Conservation (phyloP, 2,113 vertebrate genomes). For the Sinocyclocheilus anshuiensis region DNA sequence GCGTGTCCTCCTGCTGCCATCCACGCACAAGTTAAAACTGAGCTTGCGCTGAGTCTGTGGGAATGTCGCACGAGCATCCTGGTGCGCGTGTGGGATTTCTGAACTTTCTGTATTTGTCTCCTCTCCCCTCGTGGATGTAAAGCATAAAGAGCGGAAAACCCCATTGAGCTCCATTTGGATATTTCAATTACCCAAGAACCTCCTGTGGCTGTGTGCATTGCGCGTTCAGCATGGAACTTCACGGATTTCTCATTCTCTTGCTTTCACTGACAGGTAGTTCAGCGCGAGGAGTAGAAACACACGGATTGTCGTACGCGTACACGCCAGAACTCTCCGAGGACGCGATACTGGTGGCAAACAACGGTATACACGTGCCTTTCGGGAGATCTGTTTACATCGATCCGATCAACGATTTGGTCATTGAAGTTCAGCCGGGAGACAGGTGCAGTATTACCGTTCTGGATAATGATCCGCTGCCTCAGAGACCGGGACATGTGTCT, state of each 20-base stretch:
- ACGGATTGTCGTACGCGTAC: constrained; percentile 74
- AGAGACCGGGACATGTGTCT: constrained; percentile 85
- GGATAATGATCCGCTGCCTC: constrained; percentile 58
- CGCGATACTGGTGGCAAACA: constrained; percentile 85
- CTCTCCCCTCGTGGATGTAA: constrained; percentile 53
- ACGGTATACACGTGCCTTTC: constrained; percentile 87
- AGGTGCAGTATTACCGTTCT: constrained; percentile 86
- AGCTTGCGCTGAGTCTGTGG: constrained; percentile 62
- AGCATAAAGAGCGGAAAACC: background rate
- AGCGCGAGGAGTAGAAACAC: constrained; percentile 63
- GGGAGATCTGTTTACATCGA: constrained; percentile 89
- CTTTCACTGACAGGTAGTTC: constrained; percentile 64
- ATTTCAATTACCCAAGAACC: background rate
- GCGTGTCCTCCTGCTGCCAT: constrained; percentile 60
- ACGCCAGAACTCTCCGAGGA: constrained; percentile 77
- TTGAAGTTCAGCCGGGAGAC: constrained; percentile 90
- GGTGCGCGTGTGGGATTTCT: constrained; percentile 48
- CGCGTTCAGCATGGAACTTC: constrained; percentile 61
- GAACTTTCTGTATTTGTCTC: constrained; percentile 51
- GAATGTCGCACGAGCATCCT: constrained; percentile 56
- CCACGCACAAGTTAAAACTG: constrained; percentile 76
- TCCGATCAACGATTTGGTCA: constrained; percentile 86
- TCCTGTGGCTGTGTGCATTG: constrained; percentile 25
- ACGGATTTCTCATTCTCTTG: constrained; percentile 65
- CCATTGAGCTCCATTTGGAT: background rate